Evolutionary conservation across 2,113 vertebrate genomes (phyloP).

Genomic region (Pogonocichla stellata): DNA sequence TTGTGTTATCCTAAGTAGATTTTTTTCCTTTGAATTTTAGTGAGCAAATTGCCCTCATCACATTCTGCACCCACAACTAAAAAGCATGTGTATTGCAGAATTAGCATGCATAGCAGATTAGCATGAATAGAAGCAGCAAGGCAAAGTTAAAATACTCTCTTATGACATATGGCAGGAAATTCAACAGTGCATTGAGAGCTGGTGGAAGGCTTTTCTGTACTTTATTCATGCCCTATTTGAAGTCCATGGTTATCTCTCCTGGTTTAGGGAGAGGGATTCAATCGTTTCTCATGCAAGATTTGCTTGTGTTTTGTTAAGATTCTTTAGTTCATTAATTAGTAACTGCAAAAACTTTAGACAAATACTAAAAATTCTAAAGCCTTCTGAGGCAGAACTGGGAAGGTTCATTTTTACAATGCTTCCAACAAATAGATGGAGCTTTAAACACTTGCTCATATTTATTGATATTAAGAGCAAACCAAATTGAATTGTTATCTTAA

Average conservation of each 20-base stretch:
- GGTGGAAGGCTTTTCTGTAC: neutral
- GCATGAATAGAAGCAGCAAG: neutral
- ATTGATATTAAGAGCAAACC: neutral
- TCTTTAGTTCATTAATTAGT: neutral
- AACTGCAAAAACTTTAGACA: neutral
- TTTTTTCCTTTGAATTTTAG: neutral
- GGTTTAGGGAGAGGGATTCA: neutral
- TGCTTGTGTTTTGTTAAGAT: neutral
- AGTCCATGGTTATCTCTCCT: neutral
- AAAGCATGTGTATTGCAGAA: neutral
- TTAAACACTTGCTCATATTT: neutral
- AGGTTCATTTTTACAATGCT: neutral
- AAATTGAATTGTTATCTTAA: neutral
- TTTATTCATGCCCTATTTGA: neutral
- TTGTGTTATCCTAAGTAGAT: neutral
- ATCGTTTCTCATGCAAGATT: neutral
- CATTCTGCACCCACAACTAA: neutral
- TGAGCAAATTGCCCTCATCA: neutral
- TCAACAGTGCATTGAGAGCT: neutral
- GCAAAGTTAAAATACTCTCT: neutral
- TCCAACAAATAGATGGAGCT: neutral
- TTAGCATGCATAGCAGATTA: neutral
- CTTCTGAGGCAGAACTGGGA: neutral
- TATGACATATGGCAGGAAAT: neutral
- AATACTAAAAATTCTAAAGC: neutral